phyloP scores from a whole-genome alignment of 2,888 invertebrate species.

The Eristalinus sepulchralis region DNA sequence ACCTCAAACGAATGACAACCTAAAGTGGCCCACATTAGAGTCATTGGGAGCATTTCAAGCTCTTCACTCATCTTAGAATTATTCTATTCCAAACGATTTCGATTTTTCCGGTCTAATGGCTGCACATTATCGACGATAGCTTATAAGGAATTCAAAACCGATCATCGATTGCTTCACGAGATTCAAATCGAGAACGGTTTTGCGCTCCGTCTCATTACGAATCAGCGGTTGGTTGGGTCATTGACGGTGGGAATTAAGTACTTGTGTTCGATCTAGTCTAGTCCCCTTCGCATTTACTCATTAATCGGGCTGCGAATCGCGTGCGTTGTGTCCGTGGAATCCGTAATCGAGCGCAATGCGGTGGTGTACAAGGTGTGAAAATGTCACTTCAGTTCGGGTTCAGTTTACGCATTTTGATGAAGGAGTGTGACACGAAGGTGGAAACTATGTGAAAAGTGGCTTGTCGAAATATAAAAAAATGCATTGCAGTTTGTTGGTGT shows the following conservation, averaged over 20 bases:
- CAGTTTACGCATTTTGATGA: not conserved
- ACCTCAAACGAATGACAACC: not conserved
- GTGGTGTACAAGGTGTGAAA: not conserved
- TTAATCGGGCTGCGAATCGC: not conserved
- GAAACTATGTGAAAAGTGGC: not conserved
- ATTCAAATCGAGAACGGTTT: slow-evolving; percentile 17
- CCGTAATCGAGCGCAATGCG: not conserved
- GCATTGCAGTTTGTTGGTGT: no score
- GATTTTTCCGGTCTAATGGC: slow-evolving; percentile 50
- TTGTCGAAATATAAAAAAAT: no score
- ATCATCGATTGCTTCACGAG: slow-evolving; percentile 10
- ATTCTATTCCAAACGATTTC: not conserved
- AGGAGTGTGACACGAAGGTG: not conserved
- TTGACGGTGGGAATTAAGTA: not conserved
- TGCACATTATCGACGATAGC: slow-evolving; percentile 16
- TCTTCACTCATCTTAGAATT: not conserved
- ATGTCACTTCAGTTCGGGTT: not conserved
- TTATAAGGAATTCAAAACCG: slow-evolving; percentile 18
- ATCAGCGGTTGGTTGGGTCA: slow-evolving; percentile 3
- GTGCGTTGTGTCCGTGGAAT: not conserved
- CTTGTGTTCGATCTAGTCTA: not conserved
- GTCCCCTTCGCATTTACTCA: not conserved
- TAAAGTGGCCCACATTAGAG: not conserved
- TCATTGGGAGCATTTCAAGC: not conserved
- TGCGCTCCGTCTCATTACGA: slow-evolving; percentile 12